Base-by-base conservation (phyloP, 2,797 vertebrate genomes). In the Bucorvus abyssinicus region DNA sequence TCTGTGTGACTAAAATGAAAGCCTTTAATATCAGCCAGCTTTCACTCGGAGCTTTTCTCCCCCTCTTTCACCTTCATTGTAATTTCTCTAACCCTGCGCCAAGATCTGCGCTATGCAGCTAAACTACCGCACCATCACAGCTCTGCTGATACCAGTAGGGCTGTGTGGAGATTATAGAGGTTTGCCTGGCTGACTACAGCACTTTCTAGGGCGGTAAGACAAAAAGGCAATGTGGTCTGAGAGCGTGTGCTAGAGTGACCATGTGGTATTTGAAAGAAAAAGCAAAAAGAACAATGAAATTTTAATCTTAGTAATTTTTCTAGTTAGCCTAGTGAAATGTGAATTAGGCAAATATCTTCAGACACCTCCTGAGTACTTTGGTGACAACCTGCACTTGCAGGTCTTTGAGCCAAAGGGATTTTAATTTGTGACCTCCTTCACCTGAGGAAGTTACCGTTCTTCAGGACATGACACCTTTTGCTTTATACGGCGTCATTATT, bases 1-100 rank as follows among this genome's bases (percentile, higher is more conserved):
- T 14, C 50, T 34, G 4, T 90, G 80, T 76, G 59, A 76, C 34
- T 47, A n/a, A 90, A 93, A 78, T 68, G 32, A 87, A 93, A 93
- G 22, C 47, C 18, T 89, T 79, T 92, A 38, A 34, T 84, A 76
- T 69, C 67, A 79, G 59, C 5, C 2, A 1, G 0, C 26, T 89
- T 82, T 74, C 71, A 10, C 34, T 27, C n/a, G 67, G 53, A 34
- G 38, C 15, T 63, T 77, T 76, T 53, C 34, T 30, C 4, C 2
- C 40, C 2, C 7, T 73, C n/a, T 80, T 87, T 73, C 32, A 76
- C 40, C 34, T 57, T 65, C 55, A 65, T 15, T 30, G 11, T 53
- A 53, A 53, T 84, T 92, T 92, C 55, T 63, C 38, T 76, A 84
- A 11, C 42, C 30, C 23, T 61, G 27, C n/a, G 24, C 42, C 7